Evolutionary conservation across 1,140 invertebrate species (phyloP).

Genomic region (Potamilus streckersoni): DNA sequence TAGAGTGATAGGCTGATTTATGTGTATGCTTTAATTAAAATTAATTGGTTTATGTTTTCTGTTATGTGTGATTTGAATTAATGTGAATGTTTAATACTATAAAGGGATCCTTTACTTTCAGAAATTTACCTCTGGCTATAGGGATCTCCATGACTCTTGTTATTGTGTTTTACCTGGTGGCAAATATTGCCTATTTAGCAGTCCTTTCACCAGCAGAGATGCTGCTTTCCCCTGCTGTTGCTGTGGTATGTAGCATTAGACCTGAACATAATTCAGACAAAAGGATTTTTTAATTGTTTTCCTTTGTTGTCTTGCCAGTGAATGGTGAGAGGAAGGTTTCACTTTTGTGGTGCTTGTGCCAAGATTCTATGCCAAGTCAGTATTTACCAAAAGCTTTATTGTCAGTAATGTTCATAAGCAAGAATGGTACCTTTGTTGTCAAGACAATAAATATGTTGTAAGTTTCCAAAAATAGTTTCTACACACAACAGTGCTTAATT

Average conservation of each 20-base stretch:
- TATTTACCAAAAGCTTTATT: no score
- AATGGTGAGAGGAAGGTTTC: background rate
- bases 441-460: no score
- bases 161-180: conserved; percentile 68
- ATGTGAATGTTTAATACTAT: no score
- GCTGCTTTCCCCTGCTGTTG: conserved; percentile 85
- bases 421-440: no score
- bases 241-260: conserved; percentile 77
- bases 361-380: no score
- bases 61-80: no score
- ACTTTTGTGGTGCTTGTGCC: background rate
- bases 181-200: conserved; percentile 70
- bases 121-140: conserved; percentile 70
- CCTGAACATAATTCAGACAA: conserved; percentile 1
- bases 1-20: no score
- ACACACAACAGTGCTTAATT: no score
- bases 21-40: no score
- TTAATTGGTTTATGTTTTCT: no score
- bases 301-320: background rate
- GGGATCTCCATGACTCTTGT: conserved; percentile 69
- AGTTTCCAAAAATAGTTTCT: no score
- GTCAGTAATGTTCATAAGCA: no score
- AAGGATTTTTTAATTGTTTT: background rate
- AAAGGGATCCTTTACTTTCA: conserved; percentile 41
- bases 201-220: conserved; percentile 69